phyloP scores from a whole-genome alignment of 2,888 invertebrate genomes.

The Folsomia manolachei region DNA sequence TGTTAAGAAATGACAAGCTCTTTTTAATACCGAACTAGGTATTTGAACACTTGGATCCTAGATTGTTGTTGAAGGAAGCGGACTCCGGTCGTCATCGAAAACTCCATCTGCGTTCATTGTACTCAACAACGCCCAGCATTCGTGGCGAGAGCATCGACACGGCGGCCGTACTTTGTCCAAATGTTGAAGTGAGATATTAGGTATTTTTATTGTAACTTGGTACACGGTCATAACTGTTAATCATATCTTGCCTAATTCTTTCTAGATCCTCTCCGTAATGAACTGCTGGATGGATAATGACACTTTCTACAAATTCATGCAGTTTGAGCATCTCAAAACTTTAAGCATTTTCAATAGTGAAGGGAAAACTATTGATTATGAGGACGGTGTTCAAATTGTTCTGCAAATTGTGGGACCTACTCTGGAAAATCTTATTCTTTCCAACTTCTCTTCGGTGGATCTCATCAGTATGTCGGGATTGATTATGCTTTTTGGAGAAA shows the following conservation, averaged over 20 bases:
- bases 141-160: slow-evolving; percentile 50
- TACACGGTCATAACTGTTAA: not conserved
- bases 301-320: slow-evolving; percentile 52
- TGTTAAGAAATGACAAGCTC: no score
- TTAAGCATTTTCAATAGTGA: slow-evolving; percentile 51
- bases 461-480: slow-evolving; percentile 50
- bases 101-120: slow-evolving; percentile 50
- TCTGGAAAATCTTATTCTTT: slow-evolving; percentile 52
- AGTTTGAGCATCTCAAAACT: slow-evolving; percentile 45
- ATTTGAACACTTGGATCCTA: slow-evolving; percentile 48
- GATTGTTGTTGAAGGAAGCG: slow-evolving; percentile 21
- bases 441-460: slow-evolving; percentile 52
- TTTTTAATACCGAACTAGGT: no score
- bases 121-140: slow-evolving; percentile 50
- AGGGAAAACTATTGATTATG: slow-evolving; percentile 52
- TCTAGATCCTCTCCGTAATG: slow-evolving; percentile 50
- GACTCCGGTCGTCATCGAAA: slow-evolving; percentile 5
- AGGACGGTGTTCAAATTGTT: slow-evolving; percentile 53
- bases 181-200: slow-evolving; percentile 37
- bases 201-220: not conserved
- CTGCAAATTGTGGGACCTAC: slow-evolving; percentile 52
- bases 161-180: slow-evolving; percentile 51
- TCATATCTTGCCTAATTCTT: not conserved
- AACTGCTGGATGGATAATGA: slow-evolving; percentile 52
- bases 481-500: not conserved